Evolutionary conservation across 2,113 vertebrate genomes (phyloP), one percentile per base, ranked within the genome.

Genomic region (Gymnarchus niloticus): DNA sequence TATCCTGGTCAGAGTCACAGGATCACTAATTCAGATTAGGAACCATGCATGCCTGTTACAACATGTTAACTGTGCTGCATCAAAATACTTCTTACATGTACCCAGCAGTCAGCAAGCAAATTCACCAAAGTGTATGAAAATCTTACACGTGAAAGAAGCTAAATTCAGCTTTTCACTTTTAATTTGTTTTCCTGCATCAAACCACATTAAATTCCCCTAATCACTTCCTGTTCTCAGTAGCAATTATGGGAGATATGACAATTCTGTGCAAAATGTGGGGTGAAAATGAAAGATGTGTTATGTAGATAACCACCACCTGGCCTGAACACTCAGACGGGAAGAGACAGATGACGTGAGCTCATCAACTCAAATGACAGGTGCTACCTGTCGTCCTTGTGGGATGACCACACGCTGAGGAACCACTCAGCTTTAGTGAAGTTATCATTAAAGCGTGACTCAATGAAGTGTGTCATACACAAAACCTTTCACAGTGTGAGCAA

Each of bases 61-160:
- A 89, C 48, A 85, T 90, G 84, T 78, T 87, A 90, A 88, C 86
- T 77, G n/a, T 88, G 87, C 86, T 80, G 88, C 85, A 80, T 86
- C 88, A 61, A 52, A 86, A n/a, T 56, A 78, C 10, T 7, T 4
- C 6, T 6, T 19, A 14, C 6, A 23, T 51, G 48, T 7, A 51
- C 10, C 33, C 28, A 33, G 44, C n/a, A 83, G 41, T 19, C 21
- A 41, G 14, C 28, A 41, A 83, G n/a, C n/a, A 19, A 33, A 7
- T 81, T 19, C 78, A 28, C n/a, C 48, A 81, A 48, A 49, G 14
- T 17, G 12, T 51, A 51, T 49, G 5, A n/a, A 80, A 23, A n/a
- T 23, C 21, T 3, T 49, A 17, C 44, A n/a, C 49, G 19, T 76
- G 69, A 76, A 76, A 76, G 25, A 76, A 46, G 73, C n/a, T n/a